These are phyloP conservation scores for Eublepharis macularius DNA, from an alignment of 2,113 vertebrate species.

Conservation along the genomic window DNA sequence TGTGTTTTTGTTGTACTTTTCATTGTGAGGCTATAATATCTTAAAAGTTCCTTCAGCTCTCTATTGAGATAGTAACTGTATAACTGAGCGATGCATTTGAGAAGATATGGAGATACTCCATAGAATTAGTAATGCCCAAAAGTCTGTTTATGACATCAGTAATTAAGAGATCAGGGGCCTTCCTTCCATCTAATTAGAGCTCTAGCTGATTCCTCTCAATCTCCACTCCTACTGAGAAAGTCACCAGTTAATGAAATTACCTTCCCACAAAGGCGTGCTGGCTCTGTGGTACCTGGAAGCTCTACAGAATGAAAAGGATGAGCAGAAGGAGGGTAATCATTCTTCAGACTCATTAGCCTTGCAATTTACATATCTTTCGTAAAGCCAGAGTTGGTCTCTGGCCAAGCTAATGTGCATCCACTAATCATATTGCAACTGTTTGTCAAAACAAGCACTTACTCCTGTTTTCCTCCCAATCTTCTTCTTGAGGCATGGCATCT, in stretches of 20 bases:
- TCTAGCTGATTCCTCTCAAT: constrained; percentile 2
- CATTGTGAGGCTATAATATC: background rate
- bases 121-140: constrained; percentile 20
- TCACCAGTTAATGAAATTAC: constrained; percentile 25
- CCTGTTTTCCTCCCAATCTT: background rate
- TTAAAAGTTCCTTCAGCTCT: constrained; percentile 2
- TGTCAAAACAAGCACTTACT: background rate
- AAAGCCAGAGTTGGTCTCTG: background rate
- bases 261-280: background rate
- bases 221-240: constrained; percentile 27
- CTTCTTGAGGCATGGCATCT: background rate
- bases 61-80: background rate
- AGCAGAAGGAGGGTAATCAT: background rate
- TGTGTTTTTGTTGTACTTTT: background rate
- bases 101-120: background rate
- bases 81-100: background rate
- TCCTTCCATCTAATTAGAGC: constrained; percentile 40
- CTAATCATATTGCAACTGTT: background rate
- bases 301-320: constrained; percentile 4
- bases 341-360: background rate
- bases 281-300: constrained; percentile 16
- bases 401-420: background rate
- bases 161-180: constrained; percentile 24
- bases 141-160: constrained; percentile 24
- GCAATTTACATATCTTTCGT: background rate